Percentiles rank a stretch among this genome's conserved stretches.
These are phyloP conservation scores for Embidobia sp. DNA, from an alignment of 2,888 invertebrate species.

Conservation along the genomic window DNA sequence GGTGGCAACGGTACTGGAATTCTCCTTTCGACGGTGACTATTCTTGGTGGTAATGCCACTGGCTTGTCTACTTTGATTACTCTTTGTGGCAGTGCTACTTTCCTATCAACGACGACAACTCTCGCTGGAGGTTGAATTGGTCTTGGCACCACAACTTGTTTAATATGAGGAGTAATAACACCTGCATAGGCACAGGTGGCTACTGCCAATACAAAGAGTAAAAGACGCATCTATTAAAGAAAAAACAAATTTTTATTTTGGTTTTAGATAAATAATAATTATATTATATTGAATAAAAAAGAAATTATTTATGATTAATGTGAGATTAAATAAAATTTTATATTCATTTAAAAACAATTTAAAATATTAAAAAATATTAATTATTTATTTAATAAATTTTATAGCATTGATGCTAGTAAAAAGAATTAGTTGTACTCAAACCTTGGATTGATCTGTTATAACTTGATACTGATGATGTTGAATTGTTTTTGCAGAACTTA, in stretches of 20 bases:
- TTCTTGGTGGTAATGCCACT: constrained; percentile 8
- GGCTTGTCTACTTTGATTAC: constrained; percentile 22
- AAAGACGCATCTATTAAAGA: constrained; percentile 41
- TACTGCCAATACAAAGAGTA: constrained; percentile 20
- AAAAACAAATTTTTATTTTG: too few relatives aligned
- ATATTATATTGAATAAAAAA: background rate
- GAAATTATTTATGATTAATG: background rate
- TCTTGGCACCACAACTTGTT: constrained; percentile 8
- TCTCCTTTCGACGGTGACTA: constrained; percentile 16
- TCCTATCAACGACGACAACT: constrained; percentile 10
- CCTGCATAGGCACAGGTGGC: constrained; percentile 4
- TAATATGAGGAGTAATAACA: background rate
- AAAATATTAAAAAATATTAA: background rate
- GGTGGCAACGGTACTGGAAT: constrained; percentile 27
- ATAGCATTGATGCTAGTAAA: too few relatives aligned
- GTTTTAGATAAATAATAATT: background rate
- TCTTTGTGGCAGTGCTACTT: constrained; percentile 10
- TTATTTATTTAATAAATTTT: background rate
- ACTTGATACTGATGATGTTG: background rate
- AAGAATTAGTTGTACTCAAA: constrained; percentile 5
- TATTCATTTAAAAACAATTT: background rate
- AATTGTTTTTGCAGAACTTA: background rate
- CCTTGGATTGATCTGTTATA: constrained; percentile 27
- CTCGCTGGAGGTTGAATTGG: constrained; percentile 25
- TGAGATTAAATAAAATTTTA: too few relatives aligned